Percentiles rank a stretch among this genome's conserved stretches.
Conservation (phyloP, 23 tunicate genomes). For the Botrylloides violaceus region DNA sequence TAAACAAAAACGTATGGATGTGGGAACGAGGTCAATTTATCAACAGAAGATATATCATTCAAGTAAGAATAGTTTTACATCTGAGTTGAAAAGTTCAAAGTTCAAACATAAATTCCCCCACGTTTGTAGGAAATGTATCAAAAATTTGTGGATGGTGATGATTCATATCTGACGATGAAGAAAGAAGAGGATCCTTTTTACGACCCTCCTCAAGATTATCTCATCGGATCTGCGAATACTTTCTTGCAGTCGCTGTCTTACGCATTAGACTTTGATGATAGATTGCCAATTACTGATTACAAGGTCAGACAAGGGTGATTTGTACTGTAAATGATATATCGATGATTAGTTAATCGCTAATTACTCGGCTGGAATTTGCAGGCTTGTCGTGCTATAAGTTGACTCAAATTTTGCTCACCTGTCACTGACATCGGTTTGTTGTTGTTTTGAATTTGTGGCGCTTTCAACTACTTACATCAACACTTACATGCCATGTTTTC, state of each 20-base stretch:
- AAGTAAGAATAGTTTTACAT: constrained; percentile 27
- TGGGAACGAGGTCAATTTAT: constrained; percentile 99
- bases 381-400: too few relatives aligned
- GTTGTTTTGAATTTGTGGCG: too few relatives aligned
- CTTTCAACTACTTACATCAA: too few relatives aligned
- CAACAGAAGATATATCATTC: constrained; percentile 96
- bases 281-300: constrained; percentile 77
- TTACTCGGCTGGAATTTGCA: too few relatives aligned
- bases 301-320: constrained; percentile 24
- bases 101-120: not conserved
- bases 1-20: constrained; percentile 86
- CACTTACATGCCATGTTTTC: too few relatives aligned
- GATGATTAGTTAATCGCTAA: too few relatives aligned
- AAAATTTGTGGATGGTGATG: constrained; percentile 90
- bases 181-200: constrained; percentile 91
- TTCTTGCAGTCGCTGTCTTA: constrained; percentile 96
- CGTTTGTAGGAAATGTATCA: constrained; percentile 78
- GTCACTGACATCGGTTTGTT: too few relatives aligned
- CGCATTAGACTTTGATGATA: constrained; percentile 94
- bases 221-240: constrained; percentile 81
- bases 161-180: constrained; percentile 45
- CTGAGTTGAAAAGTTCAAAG: not conserved
- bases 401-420: too few relatives aligned
- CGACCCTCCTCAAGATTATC: constrained; percentile 89
- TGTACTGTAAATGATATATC: too few relatives aligned